Evolutionary conservation across 2,888 invertebrate genomes (phyloP).

Genomic region (Drosophila barbarae): DNA sequence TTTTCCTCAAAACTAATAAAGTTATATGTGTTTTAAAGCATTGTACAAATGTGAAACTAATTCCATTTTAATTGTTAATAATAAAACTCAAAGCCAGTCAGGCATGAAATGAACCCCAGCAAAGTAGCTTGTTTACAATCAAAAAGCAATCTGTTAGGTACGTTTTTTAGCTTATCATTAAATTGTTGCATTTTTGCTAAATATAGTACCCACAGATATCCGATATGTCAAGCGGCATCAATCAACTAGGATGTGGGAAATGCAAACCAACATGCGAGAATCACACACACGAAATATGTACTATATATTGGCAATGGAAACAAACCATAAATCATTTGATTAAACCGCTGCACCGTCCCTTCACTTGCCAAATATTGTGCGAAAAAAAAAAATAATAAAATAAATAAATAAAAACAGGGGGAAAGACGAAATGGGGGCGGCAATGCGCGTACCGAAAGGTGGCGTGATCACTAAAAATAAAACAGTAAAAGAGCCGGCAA

Average conservation of each 20-base stretch:
- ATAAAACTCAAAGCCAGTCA: neutral
- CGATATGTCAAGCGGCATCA: slow-evolving; percentile 3
- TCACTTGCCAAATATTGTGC: slow-evolving; percentile 17
- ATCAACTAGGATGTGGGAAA: slow-evolving; percentile 13
- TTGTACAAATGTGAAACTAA: neutral
- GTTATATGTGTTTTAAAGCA: neutral
- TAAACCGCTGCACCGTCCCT: slow-evolving; percentile 16
- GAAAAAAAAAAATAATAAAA: neutral
- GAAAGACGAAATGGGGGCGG: neutral
- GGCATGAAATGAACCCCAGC: neutral
- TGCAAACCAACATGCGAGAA: slow-evolving; percentile 14
- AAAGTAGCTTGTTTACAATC: neutral
- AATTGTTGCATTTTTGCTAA: neutral
- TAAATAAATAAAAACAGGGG: neutral
- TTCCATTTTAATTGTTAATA: neutral
- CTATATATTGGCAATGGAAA: slow-evolving; percentile 13
- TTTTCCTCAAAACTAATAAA: neutral
- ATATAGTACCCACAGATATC: neutral
- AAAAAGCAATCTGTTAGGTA: neutral
- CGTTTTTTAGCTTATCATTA: neutral
- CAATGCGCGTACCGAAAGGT: slow-evolving; percentile 46
- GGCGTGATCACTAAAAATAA: slow-evolving; percentile 69
- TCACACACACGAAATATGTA: neutral
- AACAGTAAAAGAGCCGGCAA: slow-evolving; percentile 51
- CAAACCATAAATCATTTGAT: slow-evolving; percentile 55